These are phyloP conservation scores for Epinephelus cyanopodus DNA, from an alignment of 2,113 vertebrate genomes.

Conservation along the genomic window DNA sequence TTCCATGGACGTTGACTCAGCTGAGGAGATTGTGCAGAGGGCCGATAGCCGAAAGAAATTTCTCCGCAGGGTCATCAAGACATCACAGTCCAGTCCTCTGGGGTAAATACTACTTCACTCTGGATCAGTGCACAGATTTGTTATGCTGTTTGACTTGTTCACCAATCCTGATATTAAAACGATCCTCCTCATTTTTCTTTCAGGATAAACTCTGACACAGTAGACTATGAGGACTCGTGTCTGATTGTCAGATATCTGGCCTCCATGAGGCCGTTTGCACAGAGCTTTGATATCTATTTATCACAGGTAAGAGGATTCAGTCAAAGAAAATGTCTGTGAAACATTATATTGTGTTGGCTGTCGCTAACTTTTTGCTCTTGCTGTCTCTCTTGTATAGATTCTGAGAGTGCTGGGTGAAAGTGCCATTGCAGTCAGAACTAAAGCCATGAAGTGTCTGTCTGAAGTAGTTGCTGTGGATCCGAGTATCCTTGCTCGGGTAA, in stretches of 20 bases:
- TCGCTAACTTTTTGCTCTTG: background rate
- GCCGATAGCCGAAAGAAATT: conserved; percentile 94
- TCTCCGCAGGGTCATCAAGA: conserved; percentile 93
- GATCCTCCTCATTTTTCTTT: conserved; percentile 34
- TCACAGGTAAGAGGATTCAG: conserved; percentile 90
- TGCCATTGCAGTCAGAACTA: conserved; percentile 98
- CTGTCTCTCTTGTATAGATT: conserved; percentile 85
- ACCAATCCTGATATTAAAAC: background rate
- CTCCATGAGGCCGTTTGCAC: conserved; percentile 99
- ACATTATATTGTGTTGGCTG: background rate
- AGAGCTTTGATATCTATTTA: conserved; percentile 99
- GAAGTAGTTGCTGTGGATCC: conserved; percentile 99
- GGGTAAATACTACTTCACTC: conserved; percentile 82
- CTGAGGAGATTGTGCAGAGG: conserved; percentile 92
- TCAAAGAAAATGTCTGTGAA: background rate
- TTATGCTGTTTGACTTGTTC: background rate
- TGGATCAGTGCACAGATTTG: background rate
- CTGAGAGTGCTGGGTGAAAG: conserved; percentile 98
- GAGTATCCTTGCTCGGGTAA: conserved; percentile 97
- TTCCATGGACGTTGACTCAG: conserved; percentile 89
- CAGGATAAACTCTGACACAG: conserved; percentile 91
- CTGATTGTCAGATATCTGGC: conserved; percentile 98
- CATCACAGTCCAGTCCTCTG: conserved; percentile 88
- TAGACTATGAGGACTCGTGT: conserved; percentile 95
- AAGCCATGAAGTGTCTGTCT: conserved; percentile 99